Evolutionary conservation across 1,140 invertebrate species (phyloP), one percentile per base, ranked within the genome.

Genomic region (Aethina tumida): DNA sequence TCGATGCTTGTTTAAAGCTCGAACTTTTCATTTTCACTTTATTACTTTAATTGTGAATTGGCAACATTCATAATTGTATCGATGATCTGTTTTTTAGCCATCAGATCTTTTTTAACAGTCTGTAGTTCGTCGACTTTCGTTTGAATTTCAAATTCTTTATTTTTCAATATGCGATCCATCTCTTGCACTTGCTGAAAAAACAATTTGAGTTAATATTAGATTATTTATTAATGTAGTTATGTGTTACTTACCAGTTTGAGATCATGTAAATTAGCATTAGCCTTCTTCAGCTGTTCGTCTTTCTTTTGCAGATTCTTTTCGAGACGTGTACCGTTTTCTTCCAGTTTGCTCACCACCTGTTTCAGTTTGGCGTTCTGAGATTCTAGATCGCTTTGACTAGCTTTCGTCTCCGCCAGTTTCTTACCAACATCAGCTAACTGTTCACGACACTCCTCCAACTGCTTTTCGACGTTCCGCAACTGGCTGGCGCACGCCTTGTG

Each of bases 241-340:
- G 10, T 32, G 22, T n/a, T 22, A 34, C 39, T 36, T 42, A 55
- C 50, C 47, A 24, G 27, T 21, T 43, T 32, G 10, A 43, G 26
- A 40, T 35, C 35, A 35, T 43, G 21, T 9, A 48, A 45, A 6
- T 16, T 45, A 14, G 30, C 36, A 28, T 47, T 41, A 10, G 47
- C 17, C 2, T 47, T 40, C 35, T 45, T 44, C 4, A 56, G 16
- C 12, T 10, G n/a, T n/a, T 58, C 52, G 2, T 58, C 52, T 22
- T 55, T 53, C 33, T 46, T 52, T 19, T 49, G 6, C 8, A 45
- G 20, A 12, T 50, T 41, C 31, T 56, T 55, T 24, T 55, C 43
- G n/a, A 44, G 31, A 26, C 37, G 51, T 10, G 16, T 27, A 8
- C 45, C 29, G 25, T 44, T 55, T 21, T 53, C 47, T 29, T 56